Percentiles rank a stretch among this genome's conserved stretches.
Evolutionary conservation across 37 sponge, comb jelly and placozoan genomes (phyloP).

Genomic region (Crambe crambe): DNA sequence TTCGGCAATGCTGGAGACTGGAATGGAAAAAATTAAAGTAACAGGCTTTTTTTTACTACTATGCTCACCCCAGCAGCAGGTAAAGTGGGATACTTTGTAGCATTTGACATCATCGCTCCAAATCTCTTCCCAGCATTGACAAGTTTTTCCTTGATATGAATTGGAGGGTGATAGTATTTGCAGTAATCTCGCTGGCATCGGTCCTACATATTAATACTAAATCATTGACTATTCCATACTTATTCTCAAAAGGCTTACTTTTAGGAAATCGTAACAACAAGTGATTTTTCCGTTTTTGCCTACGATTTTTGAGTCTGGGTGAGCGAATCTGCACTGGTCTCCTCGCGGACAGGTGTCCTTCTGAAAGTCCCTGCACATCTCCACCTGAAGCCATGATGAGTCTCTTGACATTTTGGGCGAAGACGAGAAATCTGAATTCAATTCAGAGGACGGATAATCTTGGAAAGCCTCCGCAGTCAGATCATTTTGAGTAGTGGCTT

Average conservation of each 20-base stretch:
- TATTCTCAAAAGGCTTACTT: slow-evolving; percentile 28
- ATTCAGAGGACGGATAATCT: no score
- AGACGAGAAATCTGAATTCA: no score
- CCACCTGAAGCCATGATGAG: slow-evolving; percentile 76
- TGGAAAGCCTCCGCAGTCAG: no score
- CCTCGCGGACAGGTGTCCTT: slow-evolving; percentile 44
- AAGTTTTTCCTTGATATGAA: slow-evolving; percentile 66
- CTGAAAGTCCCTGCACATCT: slow-evolving; percentile 82
- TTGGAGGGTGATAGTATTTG: slow-evolving; percentile 80
- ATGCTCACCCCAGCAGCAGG: slow-evolving; percentile 9
- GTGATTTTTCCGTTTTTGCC: slow-evolving; percentile 71
- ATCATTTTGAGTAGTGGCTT: no score
- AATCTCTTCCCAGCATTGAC: slow-evolving; percentile 62
- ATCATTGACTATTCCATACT: not conserved
- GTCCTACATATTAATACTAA: slow-evolving; percentile 38
- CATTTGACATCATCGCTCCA: slow-evolving; percentile 55
- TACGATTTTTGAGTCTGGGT: slow-evolving; percentile 52
- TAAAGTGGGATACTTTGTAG: not conserved
- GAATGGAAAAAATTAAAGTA: not conserved
- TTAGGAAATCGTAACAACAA: slow-evolving; percentile 83
- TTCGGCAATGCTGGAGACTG: not conserved
- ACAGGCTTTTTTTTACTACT: no score
- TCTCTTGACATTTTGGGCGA: slow-evolving; percentile 19
- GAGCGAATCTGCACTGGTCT: slow-evolving; percentile 85
- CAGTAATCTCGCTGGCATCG: slow-evolving; percentile 70